These are phyloP conservation scores for Caenorhabditis uteleia DNA, from an alignment of 2,888 invertebrate genomes.

Conservation along the genomic window DNA sequence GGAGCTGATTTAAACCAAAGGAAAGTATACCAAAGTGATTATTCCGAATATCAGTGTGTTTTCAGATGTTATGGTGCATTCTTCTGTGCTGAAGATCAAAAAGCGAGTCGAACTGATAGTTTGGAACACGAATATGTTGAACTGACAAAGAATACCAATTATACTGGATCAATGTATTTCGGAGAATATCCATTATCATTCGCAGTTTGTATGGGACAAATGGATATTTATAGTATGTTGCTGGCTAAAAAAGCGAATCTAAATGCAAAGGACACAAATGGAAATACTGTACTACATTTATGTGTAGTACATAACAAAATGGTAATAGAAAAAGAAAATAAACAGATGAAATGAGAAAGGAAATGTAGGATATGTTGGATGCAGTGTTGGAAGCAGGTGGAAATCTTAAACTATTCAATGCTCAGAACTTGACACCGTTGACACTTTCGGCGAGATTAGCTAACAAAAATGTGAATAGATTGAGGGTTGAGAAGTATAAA, in stretches of 20 bases:
- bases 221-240: constrained; percentile 92
- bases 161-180: constrained; percentile 91
- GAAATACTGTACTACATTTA: constrained; percentile 94
- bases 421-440: constrained; percentile 86
- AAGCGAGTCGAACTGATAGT: constrained; percentile 83
- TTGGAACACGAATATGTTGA: constrained; percentile 89
- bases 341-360: too few species aligned
- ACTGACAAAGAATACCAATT: constrained; percentile 82
- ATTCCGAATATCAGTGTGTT: neutral
- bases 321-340: too few species aligned
- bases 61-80: constrained; percentile 82
- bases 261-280: constrained; percentile 92
- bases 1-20: constrained; percentile 82
- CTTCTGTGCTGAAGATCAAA: constrained; percentile 86
- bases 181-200: constrained; percentile 95
- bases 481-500: neutral
- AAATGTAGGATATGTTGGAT: constrained; percentile 84
- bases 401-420: constrained; percentile 84
- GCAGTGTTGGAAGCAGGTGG: constrained; percentile 92
- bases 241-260: constrained; percentile 84
- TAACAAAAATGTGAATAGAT: constrained; percentile 74
- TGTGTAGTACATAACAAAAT: constrained; percentile 91
- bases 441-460: constrained; percentile 92
- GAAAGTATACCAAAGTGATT: constrained; percentile 74
- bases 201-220: constrained; percentile 89